phyloP scores from a whole-genome alignment of 2,797 vertebrate genomes.

The Gymnoscopelus braueri region DNA sequence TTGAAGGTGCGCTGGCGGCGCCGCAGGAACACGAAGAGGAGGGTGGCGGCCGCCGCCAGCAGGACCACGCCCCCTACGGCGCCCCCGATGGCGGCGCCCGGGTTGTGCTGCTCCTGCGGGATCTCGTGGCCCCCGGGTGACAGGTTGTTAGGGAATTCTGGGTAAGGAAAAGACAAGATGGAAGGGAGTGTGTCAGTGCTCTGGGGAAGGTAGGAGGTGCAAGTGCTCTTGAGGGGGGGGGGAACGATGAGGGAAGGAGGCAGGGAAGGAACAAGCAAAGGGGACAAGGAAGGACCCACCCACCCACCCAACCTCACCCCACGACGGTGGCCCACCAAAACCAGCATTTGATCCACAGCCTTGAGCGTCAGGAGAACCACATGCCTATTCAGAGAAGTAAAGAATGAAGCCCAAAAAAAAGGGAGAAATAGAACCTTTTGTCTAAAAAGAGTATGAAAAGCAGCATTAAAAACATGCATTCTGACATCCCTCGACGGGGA shows the following conservation, averaged over 20 bases:
- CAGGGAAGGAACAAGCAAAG: conserved; percentile 73
- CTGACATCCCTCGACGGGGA: too few species aligned
- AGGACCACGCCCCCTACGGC: conserved; percentile 90
- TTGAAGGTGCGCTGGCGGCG: conserved; percentile 98
- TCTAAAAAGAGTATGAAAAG: neutral
- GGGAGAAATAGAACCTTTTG: conserved; percentile 12
- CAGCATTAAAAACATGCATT: too few species aligned
- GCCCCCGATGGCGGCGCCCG: conserved; percentile 88
- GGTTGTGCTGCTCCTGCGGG: conserved; percentile 76
- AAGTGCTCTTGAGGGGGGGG: conserved; percentile 67
- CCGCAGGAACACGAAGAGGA: conserved; percentile 91
- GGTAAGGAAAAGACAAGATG: conserved; percentile 97
- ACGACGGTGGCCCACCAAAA: conserved; percentile 12
- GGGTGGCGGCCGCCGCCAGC: conserved; percentile 85
- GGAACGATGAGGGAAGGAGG: conserved; percentile 79
- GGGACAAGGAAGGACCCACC: conserved; percentile 65
- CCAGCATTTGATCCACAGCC: conserved; percentile 8
- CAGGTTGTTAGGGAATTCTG: conserved; percentile 94
- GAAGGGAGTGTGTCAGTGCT: conserved; percentile 97
- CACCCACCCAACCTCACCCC: conserved; percentile 16
- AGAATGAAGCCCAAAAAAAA: conserved; percentile 18
- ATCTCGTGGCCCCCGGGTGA: conserved; percentile 70
- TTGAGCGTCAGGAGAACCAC: conserved; percentile 39
- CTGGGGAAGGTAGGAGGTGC: conserved; percentile 85
- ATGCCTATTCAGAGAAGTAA: conserved; percentile 54